Percentiles rank a stretch among this genome's conserved stretches.
Conservation (phyloP, 1,140 invertebrate species). For the Drosophila parvula region DNA sequence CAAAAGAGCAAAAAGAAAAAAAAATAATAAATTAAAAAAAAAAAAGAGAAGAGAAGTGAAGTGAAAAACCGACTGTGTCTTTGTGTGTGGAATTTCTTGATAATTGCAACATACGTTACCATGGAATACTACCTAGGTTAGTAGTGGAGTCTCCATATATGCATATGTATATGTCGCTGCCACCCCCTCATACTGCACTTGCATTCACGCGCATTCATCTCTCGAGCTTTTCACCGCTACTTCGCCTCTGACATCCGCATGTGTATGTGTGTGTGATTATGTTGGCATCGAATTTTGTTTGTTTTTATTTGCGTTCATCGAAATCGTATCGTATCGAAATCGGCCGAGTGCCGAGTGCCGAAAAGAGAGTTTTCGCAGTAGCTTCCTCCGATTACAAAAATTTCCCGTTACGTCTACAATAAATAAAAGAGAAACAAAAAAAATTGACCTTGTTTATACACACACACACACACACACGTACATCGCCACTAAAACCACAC, state of each 20-base stretch:
- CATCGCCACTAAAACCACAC: conserved; percentile 14
- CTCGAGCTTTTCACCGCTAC: conserved; percentile 17
- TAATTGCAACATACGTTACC: conserved; percentile 80
- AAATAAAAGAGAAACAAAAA: conserved; percentile 12
- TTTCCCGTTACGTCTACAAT: conserved; percentile 52
- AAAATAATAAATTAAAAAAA: conserved; percentile 41
- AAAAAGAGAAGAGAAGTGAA: conserved; percentile 44
- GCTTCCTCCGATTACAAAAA: conserved; percentile 40
- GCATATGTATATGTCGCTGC: conserved; percentile 17
- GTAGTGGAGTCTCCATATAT: conserved; percentile 58
- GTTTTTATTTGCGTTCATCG: conserved; percentile 25
- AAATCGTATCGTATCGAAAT: conserved; percentile 21
- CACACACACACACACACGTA: conserved; percentile 25
- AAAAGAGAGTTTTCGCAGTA: conserved; percentile 31
- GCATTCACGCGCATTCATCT: conserved; percentile 16
- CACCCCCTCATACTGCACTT: conserved; percentile 27
- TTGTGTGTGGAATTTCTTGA: conserved; percentile 74
- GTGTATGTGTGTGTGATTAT: conserved; percentile 35
- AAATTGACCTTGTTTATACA: conserved; percentile 45
- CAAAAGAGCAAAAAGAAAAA: conserved; percentile 43
- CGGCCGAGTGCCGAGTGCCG: conserved; percentile 15
- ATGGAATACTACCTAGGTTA: conserved; percentile 82
- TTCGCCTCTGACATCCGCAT: conserved; percentile 17
- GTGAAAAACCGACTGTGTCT: conserved; percentile 66
- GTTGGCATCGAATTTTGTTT: conserved; percentile 42